Evolutionary conservation across 2,888 invertebrate species (phyloP).

Genomic region (Glaucopsyche alexis): DNA sequence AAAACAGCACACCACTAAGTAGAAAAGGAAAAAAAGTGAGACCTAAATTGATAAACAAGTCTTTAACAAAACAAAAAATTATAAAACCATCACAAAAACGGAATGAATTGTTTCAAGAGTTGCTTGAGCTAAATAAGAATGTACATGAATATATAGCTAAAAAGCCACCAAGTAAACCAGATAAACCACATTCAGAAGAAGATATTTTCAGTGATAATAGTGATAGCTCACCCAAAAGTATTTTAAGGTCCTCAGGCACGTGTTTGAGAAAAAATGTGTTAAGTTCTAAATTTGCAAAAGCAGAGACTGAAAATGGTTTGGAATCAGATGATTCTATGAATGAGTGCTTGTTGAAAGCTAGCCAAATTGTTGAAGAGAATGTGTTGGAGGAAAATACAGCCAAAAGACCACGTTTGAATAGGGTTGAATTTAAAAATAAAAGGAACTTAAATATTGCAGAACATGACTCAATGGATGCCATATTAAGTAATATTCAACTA

Average conservation of each 20-base stretch:
- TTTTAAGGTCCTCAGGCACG: constrained; percentile 51
- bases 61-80: constrained; percentile 56
- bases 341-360: constrained; percentile 71
- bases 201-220: constrained; percentile 63
- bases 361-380: constrained; percentile 71
- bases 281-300: constrained; percentile 66
- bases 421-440: constrained; percentile 39
- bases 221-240: constrained; percentile 64
- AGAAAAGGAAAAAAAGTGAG: constrained; percentile 57
- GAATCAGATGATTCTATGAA: constrained; percentile 78
- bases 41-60: constrained; percentile 57
- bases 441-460: constrained; percentile 53
- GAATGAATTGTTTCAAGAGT: constrained; percentile 65
- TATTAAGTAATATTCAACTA: constrained; percentile 62
- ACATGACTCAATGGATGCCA: constrained; percentile 67
- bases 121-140: constrained; percentile 70
- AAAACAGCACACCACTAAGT: constrained; percentile 67
- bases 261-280: constrained; percentile 68
- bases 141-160: constrained; percentile 60
- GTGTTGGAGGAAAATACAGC: constrained; percentile 49
- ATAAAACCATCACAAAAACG: constrained; percentile 57
- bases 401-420: constrained; percentile 50
- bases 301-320: constrained; percentile 61
- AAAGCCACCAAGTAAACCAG: constrained; percentile 45
- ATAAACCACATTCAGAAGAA: constrained; percentile 60